Percentiles rank a stretch among this genome's conserved stretches.
These are phyloP conservation scores for Balearica regulorum DNA, from an alignment of 2,797 vertebrate species.

Conservation along the genomic window DNA sequence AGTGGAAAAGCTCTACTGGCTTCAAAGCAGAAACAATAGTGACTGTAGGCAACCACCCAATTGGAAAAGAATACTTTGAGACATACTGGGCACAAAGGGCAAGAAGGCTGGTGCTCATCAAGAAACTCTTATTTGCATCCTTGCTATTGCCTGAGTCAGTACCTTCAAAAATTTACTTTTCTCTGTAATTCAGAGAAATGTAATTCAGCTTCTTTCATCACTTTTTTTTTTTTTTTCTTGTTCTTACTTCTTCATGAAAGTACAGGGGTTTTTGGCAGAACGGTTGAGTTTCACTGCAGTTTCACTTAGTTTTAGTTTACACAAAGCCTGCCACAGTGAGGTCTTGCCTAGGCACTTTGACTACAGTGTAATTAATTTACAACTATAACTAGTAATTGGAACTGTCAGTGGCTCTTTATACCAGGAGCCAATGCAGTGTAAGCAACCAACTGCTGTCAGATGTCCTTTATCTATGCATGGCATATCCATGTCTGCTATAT, in stretches of 20 bases:
- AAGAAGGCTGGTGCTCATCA: not conserved
- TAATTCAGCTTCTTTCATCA: not conserved
- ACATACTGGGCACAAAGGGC: not conserved
- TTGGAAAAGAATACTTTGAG: not conserved
- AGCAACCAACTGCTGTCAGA: not conserved
- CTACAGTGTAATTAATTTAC: not conserved
- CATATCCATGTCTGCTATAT: not conserved
- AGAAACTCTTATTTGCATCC: not conserved
- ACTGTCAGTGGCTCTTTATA: not conserved
- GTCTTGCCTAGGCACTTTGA: not conserved
- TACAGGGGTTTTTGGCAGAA: fast-evolving
- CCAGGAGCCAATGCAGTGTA: not conserved
- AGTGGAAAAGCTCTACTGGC: not conserved
- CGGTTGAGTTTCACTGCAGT: not conserved
- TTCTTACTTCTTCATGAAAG: not conserved
- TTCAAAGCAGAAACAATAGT: not conserved
- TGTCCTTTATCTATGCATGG: not conserved
- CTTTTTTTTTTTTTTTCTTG: not conserved
- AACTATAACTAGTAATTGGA: not conserved
- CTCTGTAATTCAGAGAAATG: too few relatives aligned
- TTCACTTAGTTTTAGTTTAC: not conserved
- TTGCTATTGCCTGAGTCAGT: not conserved
- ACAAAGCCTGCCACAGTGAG: not conserved
- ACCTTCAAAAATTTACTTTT: not conserved
- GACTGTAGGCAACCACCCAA: not conserved